Base-by-base conservation (phyloP, 2,113 vertebrate genomes). In the Muntiacus reevesi region DNA sequence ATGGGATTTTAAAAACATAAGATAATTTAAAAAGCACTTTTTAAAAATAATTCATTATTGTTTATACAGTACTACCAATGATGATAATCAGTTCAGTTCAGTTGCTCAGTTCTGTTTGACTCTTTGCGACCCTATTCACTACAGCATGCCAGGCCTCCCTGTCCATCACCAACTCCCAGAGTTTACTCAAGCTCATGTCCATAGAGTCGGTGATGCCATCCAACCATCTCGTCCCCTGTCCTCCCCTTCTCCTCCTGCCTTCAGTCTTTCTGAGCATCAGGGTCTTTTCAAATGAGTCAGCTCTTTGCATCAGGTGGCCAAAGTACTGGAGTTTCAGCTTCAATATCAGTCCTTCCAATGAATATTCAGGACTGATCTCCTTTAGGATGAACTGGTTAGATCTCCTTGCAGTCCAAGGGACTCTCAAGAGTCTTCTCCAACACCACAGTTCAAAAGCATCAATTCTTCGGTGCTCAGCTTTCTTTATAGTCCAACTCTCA, bases 181-280 rank as follows among this genome's bases (percentile, higher is more conserved):
- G 9, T 12, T 2, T 23, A 40, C n/a, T 71, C 67, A 40, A 19
- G 40, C n/a, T 23, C n/a, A 3, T 12, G n/a, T 71, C 36, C n/a
- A 71, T 5, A 6, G 67, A 40, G 5, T 3, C 2, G 0, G 67
- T 23, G 5, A 71, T 71, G 67, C n/a, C 10, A 3, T 40, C 1
- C 67, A 71, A 23, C 19, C 67, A 23, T 40, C 23, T 76, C 1
- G 0, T 76, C 71, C 21, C 25, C 71, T 25, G 23, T 43, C 3
- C 1, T 27, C 36, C 71, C 71, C 11, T 43, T 76, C 71, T 76
- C 36, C 36, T 76, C 36, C 36, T 74, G 21, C 21, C 36, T 3
- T 76, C 36, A 43, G 21, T 74, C 71, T 74, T 74, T 74, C 71
- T 23, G 19, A 74, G 36, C 21, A 43, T 74, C 5, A 43, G 36